Base-by-base conservation (phyloP, 1,140 invertebrate species). In the Pentalonia nigronervosa region DNA sequence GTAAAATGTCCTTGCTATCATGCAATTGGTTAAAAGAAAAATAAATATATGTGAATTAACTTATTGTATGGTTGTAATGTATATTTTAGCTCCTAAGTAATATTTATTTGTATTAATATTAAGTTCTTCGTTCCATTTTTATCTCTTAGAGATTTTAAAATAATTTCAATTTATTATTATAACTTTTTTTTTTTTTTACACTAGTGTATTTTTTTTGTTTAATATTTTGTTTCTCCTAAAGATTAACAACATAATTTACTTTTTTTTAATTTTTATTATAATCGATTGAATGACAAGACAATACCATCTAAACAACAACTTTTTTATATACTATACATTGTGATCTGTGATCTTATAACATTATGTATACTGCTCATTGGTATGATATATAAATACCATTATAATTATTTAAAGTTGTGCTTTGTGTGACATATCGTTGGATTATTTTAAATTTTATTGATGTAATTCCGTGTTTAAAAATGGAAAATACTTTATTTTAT, bases 51-150 rank as follows among this genome's bases (percentile, higher is more conserved):
- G 21, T 14, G 34, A 60, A 30, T 36, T 34, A 36, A 90, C 50
- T 56, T 41, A 36, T 60, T 90, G 48, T 56, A 90, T 89, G 87
- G n/a, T 90, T 60, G 50, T 60, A 30, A 60, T 56, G 25, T 67
- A 67, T 45, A 67, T 45, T 67, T 60, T 67, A 90, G n/a, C 36
- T 67, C 50, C 25, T 83, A 84, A 84, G 48, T 93, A 53, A 86
- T 93, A 93, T 86, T 93, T 93, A 93, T 93, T 93, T 93, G 34
- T 84, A 93, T 93, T 93, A 53, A 53, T 84, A 36, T 53, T 93
- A 93, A 93, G 81, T 56, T 84, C 81, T 93, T 84, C 76, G 91
- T 93, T 93, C 91, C 91, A 93, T 93, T 93, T 92, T 93, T 86
- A 86, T 93, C 36, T 86, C 17, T 45, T 84, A 86, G 48, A 41